These are phyloP conservation scores for Phyllostomus hastatus DNA, from an alignment of 2,113 vertebrate species.

Conservation along the genomic window DNA sequence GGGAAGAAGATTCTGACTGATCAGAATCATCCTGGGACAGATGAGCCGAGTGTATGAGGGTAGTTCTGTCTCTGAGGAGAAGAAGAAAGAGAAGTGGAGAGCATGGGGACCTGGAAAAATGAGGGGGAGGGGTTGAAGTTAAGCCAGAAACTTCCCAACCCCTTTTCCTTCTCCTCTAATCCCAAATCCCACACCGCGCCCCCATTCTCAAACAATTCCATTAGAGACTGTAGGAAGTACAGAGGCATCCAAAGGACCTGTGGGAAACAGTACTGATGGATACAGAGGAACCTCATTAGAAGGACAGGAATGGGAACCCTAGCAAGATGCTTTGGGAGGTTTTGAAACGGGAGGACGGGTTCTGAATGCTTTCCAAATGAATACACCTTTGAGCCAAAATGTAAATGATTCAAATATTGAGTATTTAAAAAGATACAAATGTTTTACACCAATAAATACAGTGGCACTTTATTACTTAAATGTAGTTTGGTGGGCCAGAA, in stretches of 20 bases:
- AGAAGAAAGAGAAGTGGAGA: not conserved
- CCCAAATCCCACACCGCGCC: fast-evolving
- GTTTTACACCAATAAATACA: not conserved
- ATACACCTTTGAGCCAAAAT: not conserved
- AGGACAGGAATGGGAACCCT: not conserved
- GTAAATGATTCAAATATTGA: not conserved
- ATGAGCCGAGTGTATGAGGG: not conserved
- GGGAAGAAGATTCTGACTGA: not conserved
- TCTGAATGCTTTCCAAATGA: not conserved
- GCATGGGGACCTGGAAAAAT: not conserved
- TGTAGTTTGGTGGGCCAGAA: not conserved
- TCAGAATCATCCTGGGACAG: not conserved
- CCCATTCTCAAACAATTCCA: not conserved
- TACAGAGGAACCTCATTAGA: not conserved
- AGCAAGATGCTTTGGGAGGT: not conserved
- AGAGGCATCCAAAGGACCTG: not conserved
- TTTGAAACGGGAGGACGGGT: not conserved
- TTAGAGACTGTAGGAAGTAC: not conserved
- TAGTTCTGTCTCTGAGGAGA: not conserved
- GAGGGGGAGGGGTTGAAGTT: not conserved
- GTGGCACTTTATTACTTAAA: not conserved
- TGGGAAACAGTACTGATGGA: not conserved
- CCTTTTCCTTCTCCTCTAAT: not conserved
- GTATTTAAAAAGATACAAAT: not conserved
- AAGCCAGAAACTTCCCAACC: not conserved